Base-by-base conservation (phyloP, 2,888 invertebrate genomes). In the Cinara cedri region DNA sequence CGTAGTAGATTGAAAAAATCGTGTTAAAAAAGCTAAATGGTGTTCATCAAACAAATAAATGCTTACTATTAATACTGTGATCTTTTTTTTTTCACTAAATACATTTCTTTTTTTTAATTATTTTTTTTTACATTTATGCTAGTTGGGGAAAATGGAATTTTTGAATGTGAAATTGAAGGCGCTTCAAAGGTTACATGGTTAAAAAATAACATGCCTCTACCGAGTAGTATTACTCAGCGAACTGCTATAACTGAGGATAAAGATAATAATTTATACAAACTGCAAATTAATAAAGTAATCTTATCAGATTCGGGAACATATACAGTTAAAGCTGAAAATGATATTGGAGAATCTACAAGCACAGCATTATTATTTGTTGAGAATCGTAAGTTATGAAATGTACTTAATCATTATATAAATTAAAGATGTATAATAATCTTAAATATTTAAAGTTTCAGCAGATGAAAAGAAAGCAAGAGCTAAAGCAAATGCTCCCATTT, bases 311-410 rank as follows among this genome's bases (percentile, higher is more conserved):
- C 91, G n/a, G 97, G 96, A 70, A 89, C 94, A 62, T 98, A 98
- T 86, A 94, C 95, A 0, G 95, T 95, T 65, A 90, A 94, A 82
- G 96, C 96, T 24, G 91, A 92, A 81, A 95, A 95, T 84, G 88
- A 88, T 42, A 90, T 91, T 81, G 95, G 96, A 81, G 85, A 85
- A 3, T 88, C 93, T 63, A 91, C 93, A 81, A 94, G 95, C 86
- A 94, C 95, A 57, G 94, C 95, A 81, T 94, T 94, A 87, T 90
- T 96, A 84, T 90, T 93, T 83, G 95, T 96, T 83, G 92, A 93
- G 84, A 90, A 93, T 89, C 88, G 95, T 95, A 88, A 91, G 91
- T 87, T 84, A 21, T n/a, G 60, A 42, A 26, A 3, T n/a, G 1
- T 49, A 24, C 19, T 44, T 19, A 6, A 42, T 54, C 42, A 16